Conservation (phyloP, 2,797 vertebrate species). For the Rhinoraja longicauda region DNA sequence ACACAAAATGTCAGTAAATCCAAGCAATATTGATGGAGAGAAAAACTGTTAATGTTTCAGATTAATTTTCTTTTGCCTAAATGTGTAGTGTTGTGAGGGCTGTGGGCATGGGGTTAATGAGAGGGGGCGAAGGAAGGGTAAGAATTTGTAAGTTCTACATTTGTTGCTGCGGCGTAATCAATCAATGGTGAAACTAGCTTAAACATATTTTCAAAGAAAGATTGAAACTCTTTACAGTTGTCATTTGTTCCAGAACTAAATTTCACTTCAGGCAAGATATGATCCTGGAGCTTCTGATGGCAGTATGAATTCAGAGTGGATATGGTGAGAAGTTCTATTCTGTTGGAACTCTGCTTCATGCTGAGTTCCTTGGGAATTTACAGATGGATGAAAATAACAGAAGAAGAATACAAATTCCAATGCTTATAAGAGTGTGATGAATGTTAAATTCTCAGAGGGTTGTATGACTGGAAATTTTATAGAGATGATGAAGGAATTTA, state of each 20-base stretch:
- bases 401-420: neutral
- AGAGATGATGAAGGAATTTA: neutral
- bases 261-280: neutral
- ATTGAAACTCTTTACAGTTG: neutral
- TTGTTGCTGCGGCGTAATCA: neutral
- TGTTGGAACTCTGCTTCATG: neutral
- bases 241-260: neutral
- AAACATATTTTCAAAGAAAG: neutral
- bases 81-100: no score
- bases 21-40: no score
- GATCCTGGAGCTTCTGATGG: neutral
- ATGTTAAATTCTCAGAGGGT: neutral
- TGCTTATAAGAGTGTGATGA: neutral
- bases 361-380: neutral
- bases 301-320: neutral
- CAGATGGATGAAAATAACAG: neutral
- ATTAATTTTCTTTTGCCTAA: no score
- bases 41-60: no score
- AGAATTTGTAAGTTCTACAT: neutral
- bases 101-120: no score
- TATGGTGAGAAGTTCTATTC: neutral
- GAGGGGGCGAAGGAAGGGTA: no score
- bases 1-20: no score
- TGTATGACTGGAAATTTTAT: neutral
- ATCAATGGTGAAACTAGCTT: neutral